Evolutionary conservation across 2,888 invertebrate genomes (phyloP), one percentile per base, ranked within the genome.

Genomic region (Conomelus anceps): DNA sequence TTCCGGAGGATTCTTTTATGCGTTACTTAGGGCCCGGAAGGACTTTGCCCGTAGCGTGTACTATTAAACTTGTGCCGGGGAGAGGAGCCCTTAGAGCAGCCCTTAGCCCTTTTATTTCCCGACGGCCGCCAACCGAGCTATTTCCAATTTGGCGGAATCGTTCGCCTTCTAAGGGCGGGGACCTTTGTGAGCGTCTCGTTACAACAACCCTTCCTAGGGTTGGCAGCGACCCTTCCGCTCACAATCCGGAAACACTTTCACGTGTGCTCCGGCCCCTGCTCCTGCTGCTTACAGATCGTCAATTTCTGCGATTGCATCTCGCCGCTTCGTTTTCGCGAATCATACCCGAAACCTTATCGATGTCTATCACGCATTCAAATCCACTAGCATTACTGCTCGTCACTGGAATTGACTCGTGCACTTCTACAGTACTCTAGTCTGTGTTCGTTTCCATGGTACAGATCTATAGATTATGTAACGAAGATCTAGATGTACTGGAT

Each of bases 141-240:
- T 86, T 86, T 86, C 86, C 86, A 86, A 86, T 86, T 86, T 86
- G 86, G 86, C 29, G 86, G 29, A 86, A 86, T 86, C 86, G 29
- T 86, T 29, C 24, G 86, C 24, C 86, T 17, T 22, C 26, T 24
- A 86, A 86, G 24, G 86, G 86, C 24, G 13, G 26, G 9, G 86
- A 86, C 86, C 86, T 86, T 86, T 86, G 24, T 29, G 86, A 63
- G 63, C 63, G 63, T 63, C 63, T 63, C 63, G 63, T 63, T 63
- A 63, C 63, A 63, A 63, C n/a, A 63, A 63, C 63, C 63, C 63
- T 63, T 63, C n/a, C 63, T n/a, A n/a, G n/a, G n/a, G n/a, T n/a
- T n/a, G n/a, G n/a, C 63, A 63, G 63, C 41, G 63, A 63, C 63
- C 63, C 63, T 63, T 63, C 63, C 26, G 26, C 26, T 26, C 26